Conservation (phyloP, 1,140 invertebrate species). For the Whitmania pigra region DNA sequence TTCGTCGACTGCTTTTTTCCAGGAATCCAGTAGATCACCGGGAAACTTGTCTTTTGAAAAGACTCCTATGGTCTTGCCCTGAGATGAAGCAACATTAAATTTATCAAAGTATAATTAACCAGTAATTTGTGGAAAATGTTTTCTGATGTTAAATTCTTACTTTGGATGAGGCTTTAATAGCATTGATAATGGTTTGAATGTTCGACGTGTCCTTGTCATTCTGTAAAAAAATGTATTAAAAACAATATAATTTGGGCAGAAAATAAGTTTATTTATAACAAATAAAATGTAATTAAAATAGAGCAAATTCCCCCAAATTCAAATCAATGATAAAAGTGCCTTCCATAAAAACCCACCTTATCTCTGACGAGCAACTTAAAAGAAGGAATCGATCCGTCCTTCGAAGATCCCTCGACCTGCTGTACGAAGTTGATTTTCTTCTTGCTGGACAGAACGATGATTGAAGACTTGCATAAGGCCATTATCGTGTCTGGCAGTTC, state of each 20-base stretch:
- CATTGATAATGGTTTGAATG: constrained; percentile 71
- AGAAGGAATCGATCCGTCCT: constrained; percentile 54
- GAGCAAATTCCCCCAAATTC: no score
- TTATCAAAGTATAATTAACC: no score
- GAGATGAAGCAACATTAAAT: constrained; percentile 14
- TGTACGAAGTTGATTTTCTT: constrained; percentile 95
- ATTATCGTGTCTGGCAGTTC: constrained; percentile 90
- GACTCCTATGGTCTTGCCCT: constrained; percentile 75
- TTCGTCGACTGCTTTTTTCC: constrained; percentile 60
- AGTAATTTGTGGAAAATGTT: no score
- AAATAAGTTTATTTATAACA: no score
- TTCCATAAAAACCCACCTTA: constrained; percentile 53
- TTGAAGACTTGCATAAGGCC: constrained; percentile 67
- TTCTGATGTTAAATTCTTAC: constrained; percentile 27
- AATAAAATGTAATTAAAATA: no score
- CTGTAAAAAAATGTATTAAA: constrained; percentile 46
- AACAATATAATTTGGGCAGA: neutral
- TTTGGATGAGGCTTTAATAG: constrained; percentile 73
- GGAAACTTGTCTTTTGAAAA: constrained; percentile 87
- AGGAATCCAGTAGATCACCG: constrained; percentile 80
- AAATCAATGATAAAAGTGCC: no score
- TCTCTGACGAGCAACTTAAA: constrained; percentile 79
- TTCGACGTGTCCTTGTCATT: constrained; percentile 88
- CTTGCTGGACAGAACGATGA: constrained; percentile 85
- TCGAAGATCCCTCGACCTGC: constrained; percentile 73